These are phyloP conservation scores for Rhipidura dahli DNA, from an alignment of 2,113 vertebrate species.

Conservation along the genomic window DNA sequence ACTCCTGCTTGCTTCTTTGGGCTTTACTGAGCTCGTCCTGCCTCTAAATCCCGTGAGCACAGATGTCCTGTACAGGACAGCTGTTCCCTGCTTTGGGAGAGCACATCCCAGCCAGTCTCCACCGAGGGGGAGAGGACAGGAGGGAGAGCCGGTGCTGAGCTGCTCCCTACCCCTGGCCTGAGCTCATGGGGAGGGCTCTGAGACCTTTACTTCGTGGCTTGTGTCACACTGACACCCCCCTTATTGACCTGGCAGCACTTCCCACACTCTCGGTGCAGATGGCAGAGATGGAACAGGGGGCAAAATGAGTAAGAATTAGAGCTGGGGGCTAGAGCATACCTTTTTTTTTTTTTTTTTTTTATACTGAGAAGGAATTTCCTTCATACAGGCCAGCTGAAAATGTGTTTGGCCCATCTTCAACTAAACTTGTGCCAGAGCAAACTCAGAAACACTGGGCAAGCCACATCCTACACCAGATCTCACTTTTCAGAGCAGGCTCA, in stretches of 20 bases:
- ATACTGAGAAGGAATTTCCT: not conserved
- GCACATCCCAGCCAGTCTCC: not conserved
- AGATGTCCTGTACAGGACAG: too few relatives aligned
- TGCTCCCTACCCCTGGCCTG: not conserved
- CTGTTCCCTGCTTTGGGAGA: fast-evolving
- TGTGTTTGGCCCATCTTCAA: not conserved
- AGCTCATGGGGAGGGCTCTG: not conserved
- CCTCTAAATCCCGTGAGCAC: fast-evolving
- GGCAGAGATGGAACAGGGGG: not conserved
- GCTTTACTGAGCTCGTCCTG: too few relatives aligned
- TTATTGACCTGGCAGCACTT: not conserved
- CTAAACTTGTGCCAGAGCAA: not conserved
- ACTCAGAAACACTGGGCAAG: not conserved
- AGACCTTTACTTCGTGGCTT: not conserved
- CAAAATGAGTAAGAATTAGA: not conserved
- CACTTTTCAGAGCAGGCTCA: not conserved
- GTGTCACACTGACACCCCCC: not conserved
- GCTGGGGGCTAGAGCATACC: not conserved
- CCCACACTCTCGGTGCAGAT: not conserved
- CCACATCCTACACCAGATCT: not conserved
- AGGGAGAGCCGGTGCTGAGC: not conserved
- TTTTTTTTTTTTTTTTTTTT: fast-evolving
- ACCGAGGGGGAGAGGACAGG: not conserved
- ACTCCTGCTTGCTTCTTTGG: not conserved
- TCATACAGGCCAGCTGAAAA: not conserved